phyloP scores from a whole-genome alignment of 2,113 vertebrate genomes.

The Sterna hirundo region DNA sequence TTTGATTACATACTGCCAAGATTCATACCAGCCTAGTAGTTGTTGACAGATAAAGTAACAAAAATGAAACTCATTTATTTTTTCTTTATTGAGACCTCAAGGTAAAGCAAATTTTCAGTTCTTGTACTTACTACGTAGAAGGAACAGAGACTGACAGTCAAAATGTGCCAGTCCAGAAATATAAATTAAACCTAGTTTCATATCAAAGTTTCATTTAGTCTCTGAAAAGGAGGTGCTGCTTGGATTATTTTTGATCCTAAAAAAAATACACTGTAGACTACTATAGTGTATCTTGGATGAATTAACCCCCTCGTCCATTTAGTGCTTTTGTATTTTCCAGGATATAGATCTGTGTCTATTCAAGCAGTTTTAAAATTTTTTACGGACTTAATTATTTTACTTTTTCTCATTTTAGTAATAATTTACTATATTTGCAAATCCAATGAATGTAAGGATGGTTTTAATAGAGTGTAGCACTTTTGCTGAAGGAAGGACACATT shows the following conservation, averaged over 20 bases:
- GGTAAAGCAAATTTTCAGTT: constrained; percentile 79
- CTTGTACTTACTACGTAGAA: constrained; percentile 72
- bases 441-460: background rate
- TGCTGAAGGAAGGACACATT: background rate
- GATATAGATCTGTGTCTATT: background rate
- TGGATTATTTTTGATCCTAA: constrained; percentile 70
- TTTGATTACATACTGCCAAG: constrained; percentile 78
- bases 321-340: background rate
- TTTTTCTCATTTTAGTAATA: background rate
- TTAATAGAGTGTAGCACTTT: background rate
- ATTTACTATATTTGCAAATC: background rate
- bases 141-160: constrained; percentile 74
- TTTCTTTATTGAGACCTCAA: constrained; percentile 81
- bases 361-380: background rate
- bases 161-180: constrained; percentile 73
- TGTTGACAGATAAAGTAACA: constrained; percentile 83
- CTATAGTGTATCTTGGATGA: background rate
- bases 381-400: background rate
- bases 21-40: constrained; percentile 76
- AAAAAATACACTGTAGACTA: constrained; percentile 38
- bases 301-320: background rate
- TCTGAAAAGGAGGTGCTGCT: constrained; percentile 66
- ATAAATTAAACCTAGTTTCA: constrained; percentile 77
- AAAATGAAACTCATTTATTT: constrained; percentile 81
- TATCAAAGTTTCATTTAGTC: constrained; percentile 75